A percentile compares a stretch with the other conserved stretches of the same genome.
Conservation (phyloP, 2,888 invertebrate genomes). For the Campoplex nolae region DNA sequence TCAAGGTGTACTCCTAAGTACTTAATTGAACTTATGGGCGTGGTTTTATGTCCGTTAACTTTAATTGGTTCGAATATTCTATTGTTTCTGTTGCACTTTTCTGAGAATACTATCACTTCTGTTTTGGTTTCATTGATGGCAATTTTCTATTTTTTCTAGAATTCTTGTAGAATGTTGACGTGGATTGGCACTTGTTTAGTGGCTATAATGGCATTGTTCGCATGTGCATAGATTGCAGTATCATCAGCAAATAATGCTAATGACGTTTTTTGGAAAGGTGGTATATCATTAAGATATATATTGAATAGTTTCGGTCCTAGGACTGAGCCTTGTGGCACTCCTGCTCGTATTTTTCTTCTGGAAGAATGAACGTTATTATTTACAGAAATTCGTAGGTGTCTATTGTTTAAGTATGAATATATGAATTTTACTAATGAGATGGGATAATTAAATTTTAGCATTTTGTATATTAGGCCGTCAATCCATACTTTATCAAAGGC, state of each 20-base stretch:
- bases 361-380: constrained; percentile 61
- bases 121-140: constrained; percentile 63
- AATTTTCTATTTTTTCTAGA: constrained; percentile 66
- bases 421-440: constrained; percentile 71
- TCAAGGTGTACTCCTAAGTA: constrained; percentile 71
- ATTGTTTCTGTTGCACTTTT: constrained; percentile 45
- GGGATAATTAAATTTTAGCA: constrained; percentile 71
- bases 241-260: constrained; percentile 70
- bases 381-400: constrained; percentile 70
- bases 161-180: constrained; percentile 34
- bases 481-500: constrained; percentile 80
- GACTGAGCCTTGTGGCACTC: constrained; percentile 70
- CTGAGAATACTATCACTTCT: constrained; percentile 59
- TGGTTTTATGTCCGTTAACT: constrained; percentile 60
- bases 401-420: constrained; percentile 71
- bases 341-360: constrained; percentile 59
- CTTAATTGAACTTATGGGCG: constrained; percentile 61
- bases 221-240: constrained; percentile 70
- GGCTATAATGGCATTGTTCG: constrained; percentile 61
- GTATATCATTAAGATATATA: constrained; percentile 70
- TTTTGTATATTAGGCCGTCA: constrained; percentile 76
- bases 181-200: constrained; percentile 36
- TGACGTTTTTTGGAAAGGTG: constrained; percentile 55
- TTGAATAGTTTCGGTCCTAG: constrained; percentile 72
- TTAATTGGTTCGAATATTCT: constrained; percentile 58